A percentile compares a stretch with the other conserved stretches of the same genome.
phyloP scores from a whole-genome alignment of 1,140 invertebrate species.

The Drosophila erecta region DNA sequence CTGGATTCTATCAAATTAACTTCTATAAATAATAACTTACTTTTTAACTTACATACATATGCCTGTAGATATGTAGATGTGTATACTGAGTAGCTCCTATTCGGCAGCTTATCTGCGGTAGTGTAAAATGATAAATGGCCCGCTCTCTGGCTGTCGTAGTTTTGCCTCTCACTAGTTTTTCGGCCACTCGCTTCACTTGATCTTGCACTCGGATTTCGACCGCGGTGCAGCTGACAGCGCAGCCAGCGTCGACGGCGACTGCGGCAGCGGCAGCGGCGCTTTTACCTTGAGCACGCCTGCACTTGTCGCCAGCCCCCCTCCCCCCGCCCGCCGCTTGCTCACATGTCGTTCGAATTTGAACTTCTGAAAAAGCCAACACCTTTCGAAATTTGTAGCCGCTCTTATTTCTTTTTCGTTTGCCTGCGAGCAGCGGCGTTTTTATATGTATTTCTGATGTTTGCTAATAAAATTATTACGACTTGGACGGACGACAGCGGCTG shows the following conservation, averaged over 20 bases:
- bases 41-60: not conserved
- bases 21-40: too few species aligned
- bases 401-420: conserved; percentile 40
- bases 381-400: conserved; percentile 63
- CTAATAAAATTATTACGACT: conserved; percentile 81
- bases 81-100: not conserved
- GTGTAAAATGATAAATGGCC: conserved; percentile 6
- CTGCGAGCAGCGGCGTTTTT: conserved; percentile 22
- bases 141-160: conserved; percentile 9
- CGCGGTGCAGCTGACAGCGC: conserved; percentile 22
- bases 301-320: conserved; percentile 58
- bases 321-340: not conserved
- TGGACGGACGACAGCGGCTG: conserved; percentile 60
- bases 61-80: too few species aligned
- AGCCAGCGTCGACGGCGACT: conserved; percentile 25
- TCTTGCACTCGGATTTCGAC: conserved; percentile 64
- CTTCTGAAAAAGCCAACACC: conserved; percentile 75
- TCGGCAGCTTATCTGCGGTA: not conserved
- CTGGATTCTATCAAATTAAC: too few species aligned
- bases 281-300: conserved; percentile 77
- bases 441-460: conserved; percentile 65
- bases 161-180: conserved; percentile 47
- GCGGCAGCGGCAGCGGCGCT: conserved; percentile 22
- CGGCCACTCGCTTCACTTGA: conserved; percentile 67
- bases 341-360: conserved; percentile 56